Percentiles rank a stretch among this genome's conserved stretches.
phyloP scores from a whole-genome alignment of 2,797 vertebrate species.

The Melanotaenia trifasciata region DNA sequence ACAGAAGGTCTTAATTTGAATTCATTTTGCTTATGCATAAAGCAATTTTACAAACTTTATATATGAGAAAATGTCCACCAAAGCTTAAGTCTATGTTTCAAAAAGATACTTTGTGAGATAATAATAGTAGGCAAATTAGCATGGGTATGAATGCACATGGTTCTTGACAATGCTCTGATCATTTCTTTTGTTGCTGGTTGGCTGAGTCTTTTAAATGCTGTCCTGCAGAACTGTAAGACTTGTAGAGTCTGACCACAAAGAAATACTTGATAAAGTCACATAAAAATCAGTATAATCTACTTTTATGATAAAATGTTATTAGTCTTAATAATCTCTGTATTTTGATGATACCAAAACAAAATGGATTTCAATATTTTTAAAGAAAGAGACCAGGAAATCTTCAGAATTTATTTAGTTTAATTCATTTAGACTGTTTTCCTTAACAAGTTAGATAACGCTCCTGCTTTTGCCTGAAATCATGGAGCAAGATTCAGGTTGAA shows the following conservation, averaged over 20 bases:
- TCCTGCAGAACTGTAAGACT: constrained; percentile 26
- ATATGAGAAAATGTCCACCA: constrained; percentile 44
- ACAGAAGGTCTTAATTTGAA: constrained; percentile 9
- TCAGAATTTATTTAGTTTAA: constrained; percentile 10
- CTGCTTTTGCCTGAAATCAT: constrained; percentile 42
- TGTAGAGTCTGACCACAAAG: constrained; percentile 47
- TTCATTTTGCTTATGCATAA: constrained; percentile 4
- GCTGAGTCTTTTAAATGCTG: constrained; percentile 68
- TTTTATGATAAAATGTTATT: constrained; percentile 21
- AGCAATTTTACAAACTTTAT: constrained; percentile 37
- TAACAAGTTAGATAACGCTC: constrained; percentile 20
- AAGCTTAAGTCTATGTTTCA: constrained; percentile 23
- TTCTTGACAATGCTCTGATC: constrained; percentile 75
- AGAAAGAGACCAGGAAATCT: constrained; percentile 35
- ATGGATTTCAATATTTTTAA: constrained; percentile 12
- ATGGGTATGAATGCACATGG: constrained; percentile 69
- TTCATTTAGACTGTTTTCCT: constrained; percentile 20
- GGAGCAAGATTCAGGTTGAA: constrained; percentile 65
- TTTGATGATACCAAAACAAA: constrained; percentile 25
- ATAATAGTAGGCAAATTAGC: constrained; percentile 80
- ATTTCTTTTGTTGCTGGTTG: constrained; percentile 70
- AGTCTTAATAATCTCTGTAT: constrained; percentile 9
- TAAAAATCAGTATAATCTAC: constrained; percentile 26
- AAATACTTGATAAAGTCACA: constrained; percentile 23
- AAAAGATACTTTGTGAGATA: constrained; percentile 66